Percentiles rank a stretch among this genome's conserved stretches.
These are phyloP conservation scores for Mustelus asterias DNA, from an alignment of 2,113 vertebrate genomes.

Conservation along the genomic window DNA sequence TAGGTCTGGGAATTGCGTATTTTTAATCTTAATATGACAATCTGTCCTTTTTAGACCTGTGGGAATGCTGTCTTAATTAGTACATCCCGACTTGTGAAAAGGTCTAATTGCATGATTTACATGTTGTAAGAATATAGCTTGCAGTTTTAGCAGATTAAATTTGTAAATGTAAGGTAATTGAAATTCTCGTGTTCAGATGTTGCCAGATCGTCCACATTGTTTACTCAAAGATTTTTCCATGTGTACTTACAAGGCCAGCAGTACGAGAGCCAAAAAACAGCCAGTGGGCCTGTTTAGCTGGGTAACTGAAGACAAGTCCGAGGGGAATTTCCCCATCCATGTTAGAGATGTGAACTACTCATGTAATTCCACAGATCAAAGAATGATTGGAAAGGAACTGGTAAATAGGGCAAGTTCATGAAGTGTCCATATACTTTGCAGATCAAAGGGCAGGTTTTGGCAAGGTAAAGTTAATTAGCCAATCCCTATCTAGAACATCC, in stretches of 20 bases:
- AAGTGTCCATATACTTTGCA: background rate
- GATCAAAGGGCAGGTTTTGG: too few relatives aligned
- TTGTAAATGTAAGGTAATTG: background rate
- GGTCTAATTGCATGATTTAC: background rate
- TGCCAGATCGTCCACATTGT: too few relatives aligned
- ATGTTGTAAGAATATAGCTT: background rate
- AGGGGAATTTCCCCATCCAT: background rate
- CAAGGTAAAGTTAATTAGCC: background rate
- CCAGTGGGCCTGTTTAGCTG: background rate
- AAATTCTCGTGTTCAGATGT: background rate
- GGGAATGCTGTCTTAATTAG: background rate
- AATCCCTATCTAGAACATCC: background rate
- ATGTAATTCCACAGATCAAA: background rate
- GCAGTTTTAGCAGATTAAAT: background rate
- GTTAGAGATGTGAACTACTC: background rate
- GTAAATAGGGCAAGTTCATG: background rate
- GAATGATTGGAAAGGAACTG: background rate
- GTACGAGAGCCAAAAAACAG: background rate
- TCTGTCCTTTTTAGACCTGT: background rate
- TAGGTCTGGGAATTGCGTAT: too few relatives aligned
- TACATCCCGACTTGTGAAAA: background rate
- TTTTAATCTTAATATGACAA: background rate
- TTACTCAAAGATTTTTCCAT: background rate
- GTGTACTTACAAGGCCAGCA: background rate
- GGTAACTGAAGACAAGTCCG: too few relatives aligned